Conservation (phyloP, 2,113 vertebrate species). For the Rhabdomys dilectus region DNA sequence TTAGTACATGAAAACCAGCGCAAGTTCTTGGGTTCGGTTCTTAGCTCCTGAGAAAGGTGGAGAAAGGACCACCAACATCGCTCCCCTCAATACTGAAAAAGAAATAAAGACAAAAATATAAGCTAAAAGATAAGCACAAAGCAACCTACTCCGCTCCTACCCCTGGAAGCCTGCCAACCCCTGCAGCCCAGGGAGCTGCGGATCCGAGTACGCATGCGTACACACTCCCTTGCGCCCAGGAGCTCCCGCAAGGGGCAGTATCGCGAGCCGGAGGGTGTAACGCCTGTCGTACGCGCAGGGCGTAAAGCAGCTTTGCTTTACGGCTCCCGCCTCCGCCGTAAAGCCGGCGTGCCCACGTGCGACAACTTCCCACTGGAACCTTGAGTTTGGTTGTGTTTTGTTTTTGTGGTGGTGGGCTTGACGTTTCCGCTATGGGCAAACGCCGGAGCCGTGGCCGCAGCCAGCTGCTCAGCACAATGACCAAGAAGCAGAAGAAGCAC, state of each 20-base stretch:
- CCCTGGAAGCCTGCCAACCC: rapidly evolving
- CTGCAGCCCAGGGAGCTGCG: rapidly evolving
- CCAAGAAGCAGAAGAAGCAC: constrained; percentile 95
- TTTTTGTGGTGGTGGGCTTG: rapidly evolving
- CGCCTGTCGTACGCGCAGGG: constrained; percentile 6
- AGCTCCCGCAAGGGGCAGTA: not conserved
- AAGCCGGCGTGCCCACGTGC: not conserved
- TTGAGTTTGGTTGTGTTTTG: not conserved
- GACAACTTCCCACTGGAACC: not conserved
- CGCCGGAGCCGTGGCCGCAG: constrained; percentile 81
- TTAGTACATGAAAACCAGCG: not conserved
- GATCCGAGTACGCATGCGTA: rapidly evolving
- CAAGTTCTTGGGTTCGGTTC: not conserved
- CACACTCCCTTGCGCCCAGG: rapidly evolving
- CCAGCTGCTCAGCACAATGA: constrained; percentile 86
- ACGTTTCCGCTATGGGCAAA: constrained; percentile 88
- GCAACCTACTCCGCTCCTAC: rapidly evolving
- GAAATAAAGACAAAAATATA: not conserved
- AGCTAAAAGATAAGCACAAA: not conserved
- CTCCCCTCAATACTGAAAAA: too few species aligned
- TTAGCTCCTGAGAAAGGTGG: not conserved
- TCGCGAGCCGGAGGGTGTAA: too few species aligned
- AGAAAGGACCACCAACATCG: not conserved
- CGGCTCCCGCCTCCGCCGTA: not conserved
- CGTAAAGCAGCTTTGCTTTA: constrained; percentile 43